These are phyloP conservation scores for Lepidocolaptes lacrymiger DNA, from an alignment of 2,797 vertebrate species.

Conservation along the genomic window DNA sequence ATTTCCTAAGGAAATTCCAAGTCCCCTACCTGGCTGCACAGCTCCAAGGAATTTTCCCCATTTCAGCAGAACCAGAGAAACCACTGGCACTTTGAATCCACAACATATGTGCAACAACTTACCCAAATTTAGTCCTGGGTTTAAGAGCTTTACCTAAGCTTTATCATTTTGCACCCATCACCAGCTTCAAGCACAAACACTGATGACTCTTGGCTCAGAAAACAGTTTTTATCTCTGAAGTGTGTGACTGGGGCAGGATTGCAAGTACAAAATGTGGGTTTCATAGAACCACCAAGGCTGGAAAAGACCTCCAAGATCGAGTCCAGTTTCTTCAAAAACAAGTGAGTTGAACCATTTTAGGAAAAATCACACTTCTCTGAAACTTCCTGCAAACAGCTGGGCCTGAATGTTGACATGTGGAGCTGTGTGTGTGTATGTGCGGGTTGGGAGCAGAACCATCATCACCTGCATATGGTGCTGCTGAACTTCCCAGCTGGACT, in stretches of 20 bases:
- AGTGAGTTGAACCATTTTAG: background rate
- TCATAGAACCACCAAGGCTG: background rate
- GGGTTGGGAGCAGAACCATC: background rate
- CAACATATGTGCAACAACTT: fast-evolving
- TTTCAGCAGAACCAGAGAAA: background rate
- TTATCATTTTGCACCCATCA: background rate
- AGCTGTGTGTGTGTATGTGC: background rate
- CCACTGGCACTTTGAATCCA: background rate
- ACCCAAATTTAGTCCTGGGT: background rate
- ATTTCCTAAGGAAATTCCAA: background rate
- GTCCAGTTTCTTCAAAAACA: background rate
- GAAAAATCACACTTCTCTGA: background rate
- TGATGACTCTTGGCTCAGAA: background rate
- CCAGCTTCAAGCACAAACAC: background rate
- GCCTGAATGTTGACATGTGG: background rate
- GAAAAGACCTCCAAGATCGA: background rate
- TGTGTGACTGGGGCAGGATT: background rate
- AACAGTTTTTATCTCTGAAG: background rate
- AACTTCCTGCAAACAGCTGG: background rate
- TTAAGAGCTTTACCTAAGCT: background rate
- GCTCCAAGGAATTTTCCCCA: background rate
- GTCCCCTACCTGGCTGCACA: background rate
- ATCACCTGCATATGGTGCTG: background rate
- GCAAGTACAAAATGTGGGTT: background rate
- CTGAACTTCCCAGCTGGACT: background rate